phyloP scores from a whole-genome alignment of 2,113 vertebrate species.

The Sterrhoptilus dennistouni region DNA sequence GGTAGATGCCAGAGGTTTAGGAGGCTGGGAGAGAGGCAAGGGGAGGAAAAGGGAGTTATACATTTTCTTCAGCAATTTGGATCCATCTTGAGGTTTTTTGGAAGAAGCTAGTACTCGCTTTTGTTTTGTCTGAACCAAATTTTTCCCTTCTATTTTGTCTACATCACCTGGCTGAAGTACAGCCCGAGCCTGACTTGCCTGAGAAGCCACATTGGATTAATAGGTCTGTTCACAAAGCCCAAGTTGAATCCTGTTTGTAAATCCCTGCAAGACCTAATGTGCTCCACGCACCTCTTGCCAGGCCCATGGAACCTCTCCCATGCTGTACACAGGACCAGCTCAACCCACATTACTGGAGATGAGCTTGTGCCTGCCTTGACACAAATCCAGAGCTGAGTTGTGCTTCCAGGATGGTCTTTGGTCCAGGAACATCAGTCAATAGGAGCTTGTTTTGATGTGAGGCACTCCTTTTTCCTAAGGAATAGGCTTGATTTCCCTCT shows the following conservation, averaged over 20 bases:
- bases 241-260: background rate
- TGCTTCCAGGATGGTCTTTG: background rate
- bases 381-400: background rate
- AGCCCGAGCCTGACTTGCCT: background rate
- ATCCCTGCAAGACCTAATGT: background rate
- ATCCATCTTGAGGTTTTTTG: background rate
- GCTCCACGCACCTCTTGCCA: background rate
- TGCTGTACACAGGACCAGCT: background rate
- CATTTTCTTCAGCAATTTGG: background rate
- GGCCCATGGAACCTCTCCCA: background rate
- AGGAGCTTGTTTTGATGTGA: background rate
- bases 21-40: background rate
- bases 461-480: background rate
- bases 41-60: background rate
- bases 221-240: background rate
- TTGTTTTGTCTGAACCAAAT: constrained; percentile 30
- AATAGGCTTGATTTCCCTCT: background rate
- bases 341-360: background rate
- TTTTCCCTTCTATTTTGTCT: constrained; percentile 41
- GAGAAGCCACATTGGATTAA: background rate
- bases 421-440: background rate
- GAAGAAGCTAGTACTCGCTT: background rate
- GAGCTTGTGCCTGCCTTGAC: background rate
- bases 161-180: background rate
- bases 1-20: constrained; percentile 34